Conservation (phyloP, 2,113 vertebrate species). For the Salvelinus sp. region DNA sequence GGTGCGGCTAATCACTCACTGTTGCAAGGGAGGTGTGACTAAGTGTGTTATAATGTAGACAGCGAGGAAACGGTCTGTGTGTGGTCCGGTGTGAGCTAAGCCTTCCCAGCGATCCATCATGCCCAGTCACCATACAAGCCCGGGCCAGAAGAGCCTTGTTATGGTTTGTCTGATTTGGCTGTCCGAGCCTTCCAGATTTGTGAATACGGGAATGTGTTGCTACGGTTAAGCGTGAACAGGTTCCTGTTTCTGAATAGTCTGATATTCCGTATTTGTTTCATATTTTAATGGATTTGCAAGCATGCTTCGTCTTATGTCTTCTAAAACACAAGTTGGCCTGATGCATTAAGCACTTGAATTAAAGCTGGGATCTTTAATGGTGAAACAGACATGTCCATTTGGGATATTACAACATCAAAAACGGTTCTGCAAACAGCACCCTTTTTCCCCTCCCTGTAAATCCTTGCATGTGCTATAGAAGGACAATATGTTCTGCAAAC, state of each 20-base stretch:
- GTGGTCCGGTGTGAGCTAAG: constrained; percentile 4
- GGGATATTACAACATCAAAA: no score
- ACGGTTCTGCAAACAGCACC: no score
- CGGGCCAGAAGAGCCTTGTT: not conserved
- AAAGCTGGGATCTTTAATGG: no score
- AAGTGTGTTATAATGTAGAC: not conserved
- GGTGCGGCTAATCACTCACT: constrained; percentile 3
- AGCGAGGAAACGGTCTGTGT: not conserved
- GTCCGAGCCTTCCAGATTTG: not conserved
- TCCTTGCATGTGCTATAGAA: no score
- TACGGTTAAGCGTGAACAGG: not conserved
- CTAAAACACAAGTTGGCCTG: no score
- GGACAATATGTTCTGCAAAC: no score
- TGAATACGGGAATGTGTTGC: not conserved
- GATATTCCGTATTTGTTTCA: not conserved
- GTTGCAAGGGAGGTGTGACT: not conserved
- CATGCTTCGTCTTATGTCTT: no score
- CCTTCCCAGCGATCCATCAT: not conserved
- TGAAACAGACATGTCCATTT: no score
- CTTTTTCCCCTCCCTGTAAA: no score
- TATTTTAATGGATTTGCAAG: not conserved
- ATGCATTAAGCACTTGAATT: no score
- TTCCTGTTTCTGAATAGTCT: not conserved
- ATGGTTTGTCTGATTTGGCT: not conserved
- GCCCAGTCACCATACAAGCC: not conserved